Evolutionary conservation across 1,140 invertebrate species (phyloP).

Genomic region (Pseudoatta argentina): DNA sequence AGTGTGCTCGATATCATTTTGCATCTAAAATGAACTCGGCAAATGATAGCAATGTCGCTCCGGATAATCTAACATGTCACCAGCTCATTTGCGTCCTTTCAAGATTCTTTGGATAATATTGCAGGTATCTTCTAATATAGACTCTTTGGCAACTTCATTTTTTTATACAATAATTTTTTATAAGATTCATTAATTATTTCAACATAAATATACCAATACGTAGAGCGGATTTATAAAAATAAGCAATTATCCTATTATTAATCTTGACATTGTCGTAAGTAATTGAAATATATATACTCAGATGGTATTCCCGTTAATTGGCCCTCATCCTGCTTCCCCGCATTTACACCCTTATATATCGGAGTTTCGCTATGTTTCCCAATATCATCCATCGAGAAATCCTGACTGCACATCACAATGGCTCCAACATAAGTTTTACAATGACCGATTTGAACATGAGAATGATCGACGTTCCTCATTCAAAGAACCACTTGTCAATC

Average conservation of each 20-base stretch:
- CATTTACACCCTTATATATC: conserved; percentile 68
- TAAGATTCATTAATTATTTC: not conserved
- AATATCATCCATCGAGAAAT: conserved; percentile 75
- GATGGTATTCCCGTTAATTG: conserved; percentile 56
- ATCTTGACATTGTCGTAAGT: not conserved
- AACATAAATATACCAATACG: not conserved
- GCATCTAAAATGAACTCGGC: conserved; percentile 64
- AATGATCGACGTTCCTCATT: conserved; percentile 30
- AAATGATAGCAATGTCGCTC: conserved; percentile 58
- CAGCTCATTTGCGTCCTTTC: conserved; percentile 41
- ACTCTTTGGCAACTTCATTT: not conserved
- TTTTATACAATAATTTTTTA: not conserved
- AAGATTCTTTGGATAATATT: conserved; percentile 68
- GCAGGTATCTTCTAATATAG: conserved; percentile 62
- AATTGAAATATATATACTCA: conserved; percentile 43
- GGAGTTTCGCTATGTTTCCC: conserved; percentile 69
- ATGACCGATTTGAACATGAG: conserved; percentile 12
- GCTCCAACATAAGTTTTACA: not conserved
- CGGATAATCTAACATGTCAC: conserved; percentile 73
- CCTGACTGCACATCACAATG: conserved; percentile 65
- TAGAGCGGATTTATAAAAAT: not conserved
- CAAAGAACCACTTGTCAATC: conserved; percentile 22
- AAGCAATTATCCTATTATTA: not conserved
- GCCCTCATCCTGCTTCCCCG: conserved; percentile 39
- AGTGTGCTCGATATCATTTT: conserved; percentile 30